These are phyloP conservation scores for Mantis religiosa DNA, from an alignment of 2,888 invertebrate genomes.

Conservation along the genomic window DNA sequence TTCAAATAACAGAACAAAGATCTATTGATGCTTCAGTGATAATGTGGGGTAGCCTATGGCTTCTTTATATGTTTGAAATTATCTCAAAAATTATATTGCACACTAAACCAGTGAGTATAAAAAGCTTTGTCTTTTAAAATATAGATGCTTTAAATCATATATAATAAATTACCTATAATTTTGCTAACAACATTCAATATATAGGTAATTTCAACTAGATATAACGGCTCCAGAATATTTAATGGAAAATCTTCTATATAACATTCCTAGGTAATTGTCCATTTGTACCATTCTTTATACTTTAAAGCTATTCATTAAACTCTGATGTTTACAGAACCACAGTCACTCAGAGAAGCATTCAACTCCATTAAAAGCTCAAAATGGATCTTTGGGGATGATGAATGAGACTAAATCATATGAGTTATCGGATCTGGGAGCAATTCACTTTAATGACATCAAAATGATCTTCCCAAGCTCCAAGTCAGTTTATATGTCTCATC, in stretches of 20 bases:
- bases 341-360: background rate
- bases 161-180: too few relatives aligned
- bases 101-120: slow-evolving; percentile 6
- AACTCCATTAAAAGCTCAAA: background rate
- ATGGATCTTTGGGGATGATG: background rate
- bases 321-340: background rate
- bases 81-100: slow-evolving; percentile 34
- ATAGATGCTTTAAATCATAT: background rate
- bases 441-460: background rate
- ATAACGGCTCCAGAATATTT: too few relatives aligned
- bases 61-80: slow-evolving; percentile 34
- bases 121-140: background rate
- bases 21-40: slow-evolving; percentile 34
- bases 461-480: background rate
- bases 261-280: too few relatives aligned
- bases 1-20: slow-evolving; percentile 30
- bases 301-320: background rate
- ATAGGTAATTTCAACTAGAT: too few relatives aligned
- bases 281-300: background rate
- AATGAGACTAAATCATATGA: background rate
- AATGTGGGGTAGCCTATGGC: slow-evolving; percentile 35
- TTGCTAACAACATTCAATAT: too few relatives aligned
- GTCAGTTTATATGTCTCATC: background rate
- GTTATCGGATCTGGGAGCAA: background rate
- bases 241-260: too few relatives aligned